Evolutionary conservation across 2,888 invertebrate species (phyloP).

Genomic region (Galerucella pusilla): DNA sequence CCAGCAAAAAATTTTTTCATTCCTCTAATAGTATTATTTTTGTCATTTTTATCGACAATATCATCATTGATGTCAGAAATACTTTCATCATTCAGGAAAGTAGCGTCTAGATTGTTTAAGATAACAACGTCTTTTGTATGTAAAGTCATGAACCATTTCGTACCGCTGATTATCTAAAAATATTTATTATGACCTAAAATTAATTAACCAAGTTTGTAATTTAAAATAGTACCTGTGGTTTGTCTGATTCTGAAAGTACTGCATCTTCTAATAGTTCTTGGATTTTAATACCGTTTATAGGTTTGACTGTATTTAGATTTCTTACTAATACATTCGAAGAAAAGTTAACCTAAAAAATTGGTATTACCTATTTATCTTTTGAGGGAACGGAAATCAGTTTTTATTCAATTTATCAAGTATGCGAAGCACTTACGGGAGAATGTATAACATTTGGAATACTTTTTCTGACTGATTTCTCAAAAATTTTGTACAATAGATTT

Average conservation of each 20-base stretch:
- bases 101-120: slow-evolving; percentile 47
- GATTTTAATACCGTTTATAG: slow-evolving; percentile 57
- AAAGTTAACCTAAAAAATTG: slow-evolving; percentile 54
- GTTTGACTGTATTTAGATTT: slow-evolving; percentile 47
- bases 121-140: slow-evolving; percentile 38
- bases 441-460: slow-evolving; percentile 50
- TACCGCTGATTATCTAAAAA: slow-evolving; percentile 54
- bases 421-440: slow-evolving; percentile 49
- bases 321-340: slow-evolving; percentile 50
- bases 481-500: slow-evolving; percentile 49
- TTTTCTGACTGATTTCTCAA: slow-evolving; percentile 53
- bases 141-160: slow-evolving; percentile 53
- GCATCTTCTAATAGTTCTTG: slow-evolving; percentile 57
- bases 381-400: not conserved
- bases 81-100: slow-evolving; percentile 49
- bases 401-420: slow-evolving; percentile 9
- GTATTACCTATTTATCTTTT: too few relatives aligned
- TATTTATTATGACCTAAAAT: not conserved
- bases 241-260: slow-evolving; percentile 51
- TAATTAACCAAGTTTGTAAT: slow-evolving; percentile 6
- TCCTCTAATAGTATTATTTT: slow-evolving; percentile 53
- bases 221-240: slow-evolving; percentile 53
- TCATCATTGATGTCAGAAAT: slow-evolving; percentile 51
- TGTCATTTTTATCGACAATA: slow-evolving; percentile 51
- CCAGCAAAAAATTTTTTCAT: slow-evolving; percentile 57